phyloP scores from a whole-genome alignment of 2,888 invertebrate species.

The Archips crataeganus region DNA sequence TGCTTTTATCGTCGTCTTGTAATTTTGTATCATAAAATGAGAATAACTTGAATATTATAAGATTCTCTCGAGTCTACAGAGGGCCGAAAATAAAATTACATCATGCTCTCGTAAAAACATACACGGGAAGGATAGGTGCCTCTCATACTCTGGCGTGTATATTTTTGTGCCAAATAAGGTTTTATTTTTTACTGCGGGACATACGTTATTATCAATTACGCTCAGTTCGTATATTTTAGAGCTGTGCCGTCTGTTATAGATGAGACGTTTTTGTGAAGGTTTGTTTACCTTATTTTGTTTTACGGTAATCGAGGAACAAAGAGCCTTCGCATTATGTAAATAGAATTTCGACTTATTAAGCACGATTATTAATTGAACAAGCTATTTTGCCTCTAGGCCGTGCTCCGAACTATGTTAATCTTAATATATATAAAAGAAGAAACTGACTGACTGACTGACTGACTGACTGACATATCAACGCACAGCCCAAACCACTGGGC shows the following conservation, averaged over 20 bases:
- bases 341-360: not conserved
- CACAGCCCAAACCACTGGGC: too few species aligned
- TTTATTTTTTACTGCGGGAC: slow-evolving; percentile 33
- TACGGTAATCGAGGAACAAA: slow-evolving; percentile 5
- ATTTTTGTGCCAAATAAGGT: slow-evolving; percentile 35
- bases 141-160: slow-evolving; percentile 4
- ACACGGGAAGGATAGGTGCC: slow-evolving; percentile 19
- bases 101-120: slow-evolving; percentile 34
- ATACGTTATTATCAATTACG: slow-evolving; percentile 37
- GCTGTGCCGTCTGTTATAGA: slow-evolving; percentile 15
- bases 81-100: slow-evolving; percentile 34
- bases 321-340: not conserved
- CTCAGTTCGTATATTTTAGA: slow-evolving; percentile 33
- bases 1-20: slow-evolving; percentile 27
- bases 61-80: slow-evolving; percentile 30
- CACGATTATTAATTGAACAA: not conserved
- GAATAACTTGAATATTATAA: slow-evolving; percentile 34
- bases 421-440: too few species aligned
- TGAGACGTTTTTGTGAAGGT: slow-evolving; percentile 16
- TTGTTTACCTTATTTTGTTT: slow-evolving; percentile 17
- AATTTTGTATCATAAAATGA: slow-evolving; percentile 30
- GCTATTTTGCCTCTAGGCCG: too few species aligned
- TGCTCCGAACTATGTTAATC: not conserved
- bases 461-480: too few species aligned
- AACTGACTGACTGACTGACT: too few species aligned